Evolutionary conservation across 2,113 vertebrate species (phyloP).

Genomic region (Prinia subflava): DNA sequence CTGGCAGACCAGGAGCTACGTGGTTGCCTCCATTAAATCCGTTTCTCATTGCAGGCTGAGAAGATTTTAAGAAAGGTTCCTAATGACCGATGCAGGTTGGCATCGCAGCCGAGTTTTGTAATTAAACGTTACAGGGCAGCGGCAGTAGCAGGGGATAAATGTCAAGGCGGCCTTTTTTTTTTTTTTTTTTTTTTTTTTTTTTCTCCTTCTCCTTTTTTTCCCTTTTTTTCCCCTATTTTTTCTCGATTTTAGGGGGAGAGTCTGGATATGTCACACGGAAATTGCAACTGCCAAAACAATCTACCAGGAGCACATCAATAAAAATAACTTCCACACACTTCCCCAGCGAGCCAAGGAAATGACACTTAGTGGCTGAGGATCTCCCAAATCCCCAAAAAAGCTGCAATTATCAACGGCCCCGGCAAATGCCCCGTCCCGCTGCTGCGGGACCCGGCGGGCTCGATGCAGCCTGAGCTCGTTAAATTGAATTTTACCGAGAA

Average conservation of each 20-base stretch:
- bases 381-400: background rate
- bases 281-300: slow-evolving; percentile 25
- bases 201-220: no score
- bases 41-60: slow-evolving; percentile 15
- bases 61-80: slow-evolving; percentile 7
- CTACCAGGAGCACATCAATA: background rate
- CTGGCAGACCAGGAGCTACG: slow-evolving; percentile 25
- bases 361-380: background rate
- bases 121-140: slow-evolving; percentile 20
- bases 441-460: background rate
- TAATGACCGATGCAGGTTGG: slow-evolving; percentile 1
- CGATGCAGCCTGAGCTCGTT: background rate
- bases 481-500: background rate
- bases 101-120: slow-evolving; percentile 24
- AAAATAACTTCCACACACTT: slow-evolving; percentile 25
- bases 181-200: fast-evolving
- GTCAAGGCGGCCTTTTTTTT: background rate
- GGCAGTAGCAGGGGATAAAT: background rate
- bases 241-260: background rate
- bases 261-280: slow-evolving; percentile 3
- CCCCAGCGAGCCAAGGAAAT: background rate
- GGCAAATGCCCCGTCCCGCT: background rate
- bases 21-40: slow-evolving; percentile 10
- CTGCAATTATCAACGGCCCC: background rate
- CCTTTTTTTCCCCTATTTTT: no score